These are phyloP conservation scores for Polydrusus pterygomalis DNA, from an alignment of 2,888 invertebrate species.

Conservation along the genomic window DNA sequence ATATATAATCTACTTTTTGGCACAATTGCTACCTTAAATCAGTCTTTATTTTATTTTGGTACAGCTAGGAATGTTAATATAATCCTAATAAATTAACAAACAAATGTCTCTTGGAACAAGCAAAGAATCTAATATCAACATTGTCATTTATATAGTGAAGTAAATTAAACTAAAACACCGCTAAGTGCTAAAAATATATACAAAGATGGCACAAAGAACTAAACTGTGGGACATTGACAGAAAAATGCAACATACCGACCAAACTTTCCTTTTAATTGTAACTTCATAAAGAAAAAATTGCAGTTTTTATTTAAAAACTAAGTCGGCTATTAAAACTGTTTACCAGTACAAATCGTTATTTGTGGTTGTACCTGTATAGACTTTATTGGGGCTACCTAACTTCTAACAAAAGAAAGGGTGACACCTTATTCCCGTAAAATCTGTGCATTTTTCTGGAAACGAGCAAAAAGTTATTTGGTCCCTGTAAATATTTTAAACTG, in stretches of 20 bases:
- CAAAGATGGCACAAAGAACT: conserved; percentile 36
- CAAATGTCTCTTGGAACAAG: neutral
- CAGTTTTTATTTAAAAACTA: neutral
- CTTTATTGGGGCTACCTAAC: too few species aligned
- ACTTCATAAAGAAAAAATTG: neutral
- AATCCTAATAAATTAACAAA: conserved; percentile 10
- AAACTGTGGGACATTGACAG: conserved; percentile 3
- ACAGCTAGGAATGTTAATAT: conserved; percentile 41
- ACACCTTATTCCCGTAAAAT: too few species aligned
- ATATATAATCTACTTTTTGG: neutral
- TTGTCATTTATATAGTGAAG: neutral
- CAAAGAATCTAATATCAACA: neutral
- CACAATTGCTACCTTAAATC: conserved; percentile 27
- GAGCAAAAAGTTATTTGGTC: neutral
- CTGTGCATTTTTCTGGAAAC: neutral
- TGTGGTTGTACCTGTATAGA: too few species aligned
- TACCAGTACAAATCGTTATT: too few species aligned
- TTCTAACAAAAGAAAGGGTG: neutral
- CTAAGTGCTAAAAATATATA: conserved; percentile 20
- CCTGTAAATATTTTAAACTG: conserved; percentile 13
- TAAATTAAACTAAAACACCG: neutral
- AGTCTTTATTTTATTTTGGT: conserved; percentile 39
- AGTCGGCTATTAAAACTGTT: too few species aligned
- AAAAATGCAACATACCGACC: neutral
- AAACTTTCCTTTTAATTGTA: neutral